Evolutionary conservation across 2,113 vertebrate genomes (phyloP), one percentile per base, ranked within the genome.

Genomic region (Gracilinanus agilis): DNA sequence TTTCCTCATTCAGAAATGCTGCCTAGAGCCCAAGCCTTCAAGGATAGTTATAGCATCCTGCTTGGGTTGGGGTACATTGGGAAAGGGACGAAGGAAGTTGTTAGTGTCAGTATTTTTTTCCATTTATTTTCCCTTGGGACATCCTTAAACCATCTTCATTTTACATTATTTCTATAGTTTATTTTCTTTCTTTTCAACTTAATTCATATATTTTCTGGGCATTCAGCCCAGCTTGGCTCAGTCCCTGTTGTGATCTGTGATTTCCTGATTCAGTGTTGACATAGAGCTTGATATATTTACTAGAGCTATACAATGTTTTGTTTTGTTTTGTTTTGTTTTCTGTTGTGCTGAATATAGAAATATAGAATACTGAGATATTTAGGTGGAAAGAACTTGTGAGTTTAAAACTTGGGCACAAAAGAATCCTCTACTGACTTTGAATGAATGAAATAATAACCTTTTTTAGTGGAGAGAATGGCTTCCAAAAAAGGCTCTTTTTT

Each of bases 191-290:
- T 83, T 83, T n/a, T 83, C 67, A 83, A 40, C 21, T 21, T 16
- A 83, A 83, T 83, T 40, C 67, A 83, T 83, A 83, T 83, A 40
- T 83, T 83, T 83, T 83, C 67, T 83, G 67, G 67, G 67, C 67
- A 83, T 83, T n/a, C n/a, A 83, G 67, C 67, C 67, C 67, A 83
- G 67, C n/a, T 83, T 83, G 67, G 67, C 67, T 83, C 67, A 83
- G 67, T 23, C n/a, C 67, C n/a, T 83, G n/a, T 83, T 83, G 34
- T 83, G 67, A 83, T 83, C n/a, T 83, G n/a, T 83, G n/a, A 19
- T 40, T 83, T 83, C 40, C 67, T 83, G 67, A 83, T 7, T 40
- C 67, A 83, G n/a, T 83, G 67, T 83, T 83, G 67, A 83, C 67
- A 83, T 40, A 19, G 67, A 40, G n/a, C 67, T 83, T 83, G 67